Percentiles rank a stretch among this genome's conserved stretches.
These are phyloP conservation scores for Hyles euphorbiae DNA, from an alignment of 1,140 invertebrate species.

Conservation along the genomic window DNA sequence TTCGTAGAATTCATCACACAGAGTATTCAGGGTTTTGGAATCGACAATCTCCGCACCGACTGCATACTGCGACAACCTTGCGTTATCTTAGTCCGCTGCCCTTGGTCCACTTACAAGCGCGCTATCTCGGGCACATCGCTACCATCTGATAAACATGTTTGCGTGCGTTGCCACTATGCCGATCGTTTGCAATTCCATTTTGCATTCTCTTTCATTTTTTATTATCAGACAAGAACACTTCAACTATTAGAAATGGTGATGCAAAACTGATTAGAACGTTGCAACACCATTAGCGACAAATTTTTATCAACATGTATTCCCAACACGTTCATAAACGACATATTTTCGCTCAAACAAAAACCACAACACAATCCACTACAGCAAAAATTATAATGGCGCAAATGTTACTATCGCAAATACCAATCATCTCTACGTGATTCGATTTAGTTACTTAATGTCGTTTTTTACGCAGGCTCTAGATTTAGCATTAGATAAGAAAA, in stretches of 20 bases:
- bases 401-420: slow-evolving; percentile 43
- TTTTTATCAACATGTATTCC: no score
- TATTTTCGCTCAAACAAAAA: background rate
- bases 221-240: background rate
- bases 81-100: slow-evolving; percentile 47
- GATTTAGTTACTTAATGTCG: slow-evolving; percentile 44
- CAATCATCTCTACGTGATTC: slow-evolving; percentile 57
- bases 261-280: no score
- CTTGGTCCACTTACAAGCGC: slow-evolving; percentile 58
- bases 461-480: slow-evolving; percentile 36
- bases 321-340: no score
- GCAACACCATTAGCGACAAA: no score
- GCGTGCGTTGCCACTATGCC: slow-evolving; percentile 6
- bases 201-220: background rate
- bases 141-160: slow-evolving; percentile 41
- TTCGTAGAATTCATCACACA: no score
- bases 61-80: slow-evolving; percentile 39
- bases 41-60: slow-evolving; percentile 5
- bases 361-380: background rate
- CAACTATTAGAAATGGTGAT: no score
- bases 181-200: background rate
- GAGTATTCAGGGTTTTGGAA: background rate
- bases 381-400: slow-evolving; percentile 18
- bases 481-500: slow-evolving; percentile 47
- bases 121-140: slow-evolving; percentile 50